phyloP scores from a whole-genome alignment of 2,888 invertebrate genomes.

The Leptinotarsa tumamoca region DNA sequence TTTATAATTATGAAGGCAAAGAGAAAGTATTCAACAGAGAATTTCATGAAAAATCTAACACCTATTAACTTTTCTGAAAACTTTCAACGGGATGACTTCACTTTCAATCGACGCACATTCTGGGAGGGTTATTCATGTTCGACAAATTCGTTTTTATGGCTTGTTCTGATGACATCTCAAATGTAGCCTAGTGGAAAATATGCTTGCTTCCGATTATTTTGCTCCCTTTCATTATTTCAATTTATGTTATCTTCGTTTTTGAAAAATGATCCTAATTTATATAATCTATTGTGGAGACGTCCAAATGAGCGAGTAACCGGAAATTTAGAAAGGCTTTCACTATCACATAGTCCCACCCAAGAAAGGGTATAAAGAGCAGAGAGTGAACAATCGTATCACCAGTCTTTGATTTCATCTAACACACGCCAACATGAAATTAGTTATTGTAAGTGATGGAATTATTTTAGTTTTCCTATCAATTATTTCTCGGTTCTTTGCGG shows the following conservation, averaged over 20 bases:
- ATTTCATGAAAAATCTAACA: too few relatives aligned
- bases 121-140: too few relatives aligned
- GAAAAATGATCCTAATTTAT: background rate
- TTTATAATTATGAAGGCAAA: too few relatives aligned
- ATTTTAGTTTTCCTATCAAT: slow-evolving; percentile 10
- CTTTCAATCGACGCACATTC: too few relatives aligned
- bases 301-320: slow-evolving; percentile 32
- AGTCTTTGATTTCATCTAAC: slow-evolving; percentile 40
- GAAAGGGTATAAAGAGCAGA: slow-evolving; percentile 49
- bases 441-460: slow-evolving; percentile 44
- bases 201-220: background rate
- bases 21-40: too few relatives aligned
- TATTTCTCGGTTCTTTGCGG: background rate
- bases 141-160: too few relatives aligned
- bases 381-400: slow-evolving; percentile 42
- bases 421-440: slow-evolving; percentile 44
- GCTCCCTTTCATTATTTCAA: background rate
- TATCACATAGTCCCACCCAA: slow-evolving; percentile 48
- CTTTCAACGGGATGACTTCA: too few relatives aligned
- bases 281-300: slow-evolving; percentile 8
- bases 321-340: slow-evolving; percentile 53
- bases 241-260: background rate
- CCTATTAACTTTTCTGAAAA: too few relatives aligned
- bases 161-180: too few relatives aligned
- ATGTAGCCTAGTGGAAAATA: background rate